Evolutionary conservation across 2,113 vertebrate genomes (phyloP).

Genomic region (Tragelaphus strepsiceros): DNA sequence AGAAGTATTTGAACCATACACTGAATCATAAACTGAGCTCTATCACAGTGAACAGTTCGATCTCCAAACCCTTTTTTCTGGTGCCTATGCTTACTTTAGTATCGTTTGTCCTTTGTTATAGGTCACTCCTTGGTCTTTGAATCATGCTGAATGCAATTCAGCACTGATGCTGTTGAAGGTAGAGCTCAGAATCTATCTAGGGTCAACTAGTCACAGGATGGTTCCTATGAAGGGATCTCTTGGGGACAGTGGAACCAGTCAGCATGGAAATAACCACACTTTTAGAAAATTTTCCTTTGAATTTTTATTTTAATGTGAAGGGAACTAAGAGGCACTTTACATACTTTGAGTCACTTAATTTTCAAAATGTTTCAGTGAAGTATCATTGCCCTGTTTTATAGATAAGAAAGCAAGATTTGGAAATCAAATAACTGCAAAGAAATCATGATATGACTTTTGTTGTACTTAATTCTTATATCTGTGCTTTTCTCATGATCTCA

Average conservation of each 20-base stretch:
- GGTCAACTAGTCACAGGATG: not conserved
- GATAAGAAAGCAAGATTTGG: not conserved
- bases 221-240: not conserved
- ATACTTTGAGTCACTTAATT: not conserved
- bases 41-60: not conserved
- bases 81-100: not conserved
- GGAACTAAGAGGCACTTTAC: not conserved
- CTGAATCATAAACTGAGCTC: not conserved
- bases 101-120: not conserved
- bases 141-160: not conserved
- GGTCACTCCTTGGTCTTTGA: not conserved
- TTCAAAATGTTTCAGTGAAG: not conserved
- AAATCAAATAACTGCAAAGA: not conserved
- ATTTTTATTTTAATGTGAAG: not conserved
- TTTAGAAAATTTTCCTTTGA: not conserved
- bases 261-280: not conserved
- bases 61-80: not conserved
- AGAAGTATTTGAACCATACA: not conserved
- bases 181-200: not conserved
- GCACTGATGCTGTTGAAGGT: not conserved
- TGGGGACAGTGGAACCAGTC: not conserved
- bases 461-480: not conserved
- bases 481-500: not conserved
- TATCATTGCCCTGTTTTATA: not conserved
- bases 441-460: not conserved